phyloP scores from a whole-genome alignment of 2,113 vertebrate species.

The Anoplopoma fimbria region DNA sequence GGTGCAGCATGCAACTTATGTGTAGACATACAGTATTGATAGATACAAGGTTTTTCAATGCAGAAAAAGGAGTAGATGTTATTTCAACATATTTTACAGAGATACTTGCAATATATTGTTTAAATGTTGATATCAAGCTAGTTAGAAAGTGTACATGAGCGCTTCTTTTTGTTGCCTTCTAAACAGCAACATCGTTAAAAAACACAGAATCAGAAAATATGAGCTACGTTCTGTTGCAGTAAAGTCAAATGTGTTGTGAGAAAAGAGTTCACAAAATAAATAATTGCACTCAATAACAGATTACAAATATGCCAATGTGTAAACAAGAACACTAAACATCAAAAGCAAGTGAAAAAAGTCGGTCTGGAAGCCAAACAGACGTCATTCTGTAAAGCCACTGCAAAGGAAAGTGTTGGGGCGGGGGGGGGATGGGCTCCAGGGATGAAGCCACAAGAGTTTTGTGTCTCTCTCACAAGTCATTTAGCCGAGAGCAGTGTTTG shows the following conservation, averaged over 20 bases:
- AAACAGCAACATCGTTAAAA: not conserved
- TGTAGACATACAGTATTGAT: no score
- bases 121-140: not conserved
- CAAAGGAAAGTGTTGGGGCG: slow-evolving; percentile 50
- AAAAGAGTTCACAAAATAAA: not conserved
- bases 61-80: not conserved
- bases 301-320: slow-evolving; percentile 9
- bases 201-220: slow-evolving; percentile 5
- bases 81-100: not conserved
- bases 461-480: slow-evolving; percentile 54
- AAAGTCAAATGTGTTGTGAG: slow-evolving; percentile 3
- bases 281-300: slow-evolving; percentile 12
- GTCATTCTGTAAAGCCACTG: slow-evolving; percentile 66
- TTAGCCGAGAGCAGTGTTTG: slow-evolving; percentile 66
- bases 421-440: slow-evolving; percentile 47
- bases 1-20: not conserved
- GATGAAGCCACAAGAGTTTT: slow-evolving; percentile 67
- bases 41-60: no score
- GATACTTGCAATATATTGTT: not conserved
- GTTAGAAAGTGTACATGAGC: not conserved
- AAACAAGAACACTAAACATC: slow-evolving; percentile 45
- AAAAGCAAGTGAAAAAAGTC: slow-evolving; percentile 49
- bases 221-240: not conserved
- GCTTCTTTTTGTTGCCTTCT: not conserved
- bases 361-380: slow-evolving; percentile 53